Percentiles rank a stretch among this genome's conserved stretches.
Conservation (phyloP, 2,888 invertebrate species). For the Caenorhabditis japonica region DNA sequence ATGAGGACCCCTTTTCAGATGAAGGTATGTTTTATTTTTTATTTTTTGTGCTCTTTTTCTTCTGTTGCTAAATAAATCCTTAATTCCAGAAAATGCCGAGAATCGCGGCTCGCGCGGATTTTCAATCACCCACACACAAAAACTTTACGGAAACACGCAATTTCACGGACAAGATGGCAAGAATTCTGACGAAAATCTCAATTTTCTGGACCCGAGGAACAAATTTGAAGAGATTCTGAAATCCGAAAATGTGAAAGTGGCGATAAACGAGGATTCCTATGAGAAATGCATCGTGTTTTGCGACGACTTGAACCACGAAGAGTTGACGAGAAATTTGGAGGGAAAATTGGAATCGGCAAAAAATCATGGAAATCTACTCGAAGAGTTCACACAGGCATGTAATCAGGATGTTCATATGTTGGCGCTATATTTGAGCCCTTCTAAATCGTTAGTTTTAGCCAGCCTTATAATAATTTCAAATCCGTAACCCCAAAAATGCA, state of each 20-base stretch:
- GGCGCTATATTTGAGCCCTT: slow-evolving; percentile 18
- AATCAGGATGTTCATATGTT: background rate
- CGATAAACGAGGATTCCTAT: background rate
- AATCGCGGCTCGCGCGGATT: slow-evolving; percentile 11
- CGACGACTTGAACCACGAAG: slow-evolving; percentile 26
- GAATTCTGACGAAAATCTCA: slow-evolving; percentile 6
- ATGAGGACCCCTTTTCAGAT: background rate
- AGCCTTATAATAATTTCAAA: background rate
- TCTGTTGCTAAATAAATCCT: background rate
- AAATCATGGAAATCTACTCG: slow-evolving; percentile 6
- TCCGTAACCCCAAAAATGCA: too few relatives aligned
- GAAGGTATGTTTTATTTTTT: slow-evolving; percentile 10
- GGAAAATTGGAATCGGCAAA: slow-evolving; percentile 8
- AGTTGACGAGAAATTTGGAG: slow-evolving; percentile 19
- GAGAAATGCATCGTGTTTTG: slow-evolving; percentile 15
- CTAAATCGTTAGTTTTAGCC: slow-evolving; percentile 35
- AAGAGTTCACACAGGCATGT: slow-evolving; percentile 22
- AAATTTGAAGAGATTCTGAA: slow-evolving; percentile 31
- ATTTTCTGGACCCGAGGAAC: slow-evolving; percentile 23
- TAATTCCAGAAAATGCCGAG: slow-evolving; percentile 14
- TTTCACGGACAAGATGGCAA: too few relatives aligned
- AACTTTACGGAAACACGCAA: slow-evolving; percentile 27
- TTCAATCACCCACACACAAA: slow-evolving; percentile 33
- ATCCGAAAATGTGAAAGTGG: slow-evolving; percentile 15
- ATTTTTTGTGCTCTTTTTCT: background rate